Base-by-base conservation (phyloP, 2,888 invertebrate genomes). In the Morpho achilles region DNA sequence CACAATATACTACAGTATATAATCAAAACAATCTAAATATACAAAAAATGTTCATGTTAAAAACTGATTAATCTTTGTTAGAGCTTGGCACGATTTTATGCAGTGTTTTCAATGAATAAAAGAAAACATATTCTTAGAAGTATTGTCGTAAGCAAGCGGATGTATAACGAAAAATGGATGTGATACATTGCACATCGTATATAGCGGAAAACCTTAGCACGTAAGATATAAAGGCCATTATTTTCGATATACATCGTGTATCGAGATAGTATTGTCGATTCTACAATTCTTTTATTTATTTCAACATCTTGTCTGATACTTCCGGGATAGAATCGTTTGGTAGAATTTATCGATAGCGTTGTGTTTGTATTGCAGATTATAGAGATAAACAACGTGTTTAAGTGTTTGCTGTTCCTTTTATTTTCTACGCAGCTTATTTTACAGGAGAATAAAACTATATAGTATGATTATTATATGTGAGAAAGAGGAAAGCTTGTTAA, bases 301-400 rank as follows among this genome's bases (percentile, higher is more conserved):
- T 86, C 79, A 85, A 84, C 83, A 80, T 84, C 84, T 82, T 82
- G 81, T 83, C 84, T 76, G 73, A 65, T 71, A 74, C 80, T 79
- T 87, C 86, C 87, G 83, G 79, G 68, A 74, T 77, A 77, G 77
- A 78, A 78, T 75, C 76, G 79, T 74, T 75, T 69, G 71, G 72
- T 75, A 67, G 75, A 73, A 77, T 80, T 74, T 76, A 70, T 69
- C 72, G 79, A 78, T 78, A 79, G 71, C 65, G 71, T 63, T 57
- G 65, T 69, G 66, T 66, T 52, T 57, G 56, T 49, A 56, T 57
- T 64, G 64, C 62, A 64, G 62, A 64, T 64, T 64, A 62, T 60
- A 42, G 51, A 60, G 62, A 62, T 62, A 64, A 62, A 62, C 58
- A 62, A 60, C 58, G 50, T 58, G 58, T 50, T 60, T 56, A 58